A percentile compares a stretch with the other conserved stretches of the same genome.
phyloP scores from a whole-genome alignment of 1,140 invertebrate genomes.

The Lordiphosa stackelbergi region DNA sequence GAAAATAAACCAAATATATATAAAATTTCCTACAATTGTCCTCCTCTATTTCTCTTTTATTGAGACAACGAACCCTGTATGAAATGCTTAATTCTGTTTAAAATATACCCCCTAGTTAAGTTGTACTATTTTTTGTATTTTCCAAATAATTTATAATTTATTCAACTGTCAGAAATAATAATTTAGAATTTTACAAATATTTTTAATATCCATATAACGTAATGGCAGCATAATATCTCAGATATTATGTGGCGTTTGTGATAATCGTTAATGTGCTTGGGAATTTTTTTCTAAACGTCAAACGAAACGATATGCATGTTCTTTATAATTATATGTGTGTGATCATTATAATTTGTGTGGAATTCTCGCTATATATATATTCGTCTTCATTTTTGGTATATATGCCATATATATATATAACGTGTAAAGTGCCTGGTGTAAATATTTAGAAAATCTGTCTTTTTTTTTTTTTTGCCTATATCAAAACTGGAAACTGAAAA shows the following conservation, averaged over 20 bases:
- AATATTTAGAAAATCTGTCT: conserved; percentile 43
- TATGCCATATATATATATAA: conserved; percentile 1
- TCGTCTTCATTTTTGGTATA: conserved; percentile 3
- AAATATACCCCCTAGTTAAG: too few species aligned
- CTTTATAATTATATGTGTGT: conserved; percentile 22
- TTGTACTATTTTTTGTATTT: conserved; percentile 7
- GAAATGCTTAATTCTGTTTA: too few species aligned
- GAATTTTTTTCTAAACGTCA: conserved; percentile 65
- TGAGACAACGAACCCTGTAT: too few species aligned
- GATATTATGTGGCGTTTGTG: conserved; percentile 35
- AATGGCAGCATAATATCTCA: conserved; percentile 46
- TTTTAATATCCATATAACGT: conserved; percentile 6
- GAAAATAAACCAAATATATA: too few species aligned
- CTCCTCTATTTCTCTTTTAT: too few species aligned
- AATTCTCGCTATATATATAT: conserved; percentile 7
- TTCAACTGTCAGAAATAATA: conserved; percentile 51
- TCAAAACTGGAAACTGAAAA: conserved; percentile 4
- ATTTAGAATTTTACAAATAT: conserved; percentile 24
- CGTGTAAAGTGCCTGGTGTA: conserved; percentile 33
- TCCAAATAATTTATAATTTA: conserved; percentile 31
- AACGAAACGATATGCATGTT: conserved; percentile 65
- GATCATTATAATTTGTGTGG: conserved; percentile 1
- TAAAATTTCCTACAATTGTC: too few species aligned
- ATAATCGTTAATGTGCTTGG: conserved; percentile 28
- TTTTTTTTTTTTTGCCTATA: background rate